Percentiles rank a stretch among this genome's conserved stretches.
These are phyloP conservation scores for Parelbella ahira DNA, from an alignment of 2,888 invertebrate genomes.

Conservation along the genomic window DNA sequence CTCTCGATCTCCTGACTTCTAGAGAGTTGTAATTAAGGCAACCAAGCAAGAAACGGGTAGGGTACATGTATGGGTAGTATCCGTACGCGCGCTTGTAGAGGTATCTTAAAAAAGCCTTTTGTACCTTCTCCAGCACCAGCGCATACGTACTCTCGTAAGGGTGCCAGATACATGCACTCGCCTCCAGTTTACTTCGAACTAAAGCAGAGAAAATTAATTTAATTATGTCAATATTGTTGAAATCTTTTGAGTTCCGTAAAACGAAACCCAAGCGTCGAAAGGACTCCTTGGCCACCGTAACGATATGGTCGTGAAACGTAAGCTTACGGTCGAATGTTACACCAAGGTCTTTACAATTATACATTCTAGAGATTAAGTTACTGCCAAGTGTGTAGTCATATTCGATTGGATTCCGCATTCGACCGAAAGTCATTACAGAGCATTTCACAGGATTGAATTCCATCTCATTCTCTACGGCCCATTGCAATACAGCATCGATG, in stretches of 20 bases:
- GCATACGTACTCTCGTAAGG: neutral
- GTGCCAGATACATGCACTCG: constrained; percentile 7
- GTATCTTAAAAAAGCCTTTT: constrained; percentile 8
- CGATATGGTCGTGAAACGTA: no score
- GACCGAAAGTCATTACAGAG: constrained; percentile 9
- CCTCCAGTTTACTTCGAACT: constrained; percentile 4
- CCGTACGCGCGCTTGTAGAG: constrained; percentile 5
- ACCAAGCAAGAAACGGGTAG: constrained; percentile 18
- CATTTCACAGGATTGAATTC: constrained; percentile 14
- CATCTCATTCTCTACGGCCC: constrained; percentile 7
- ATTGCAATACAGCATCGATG: constrained; percentile 6
- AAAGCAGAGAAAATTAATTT: constrained; percentile 2
- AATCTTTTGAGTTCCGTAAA: constrained; percentile 3
- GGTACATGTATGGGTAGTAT: constrained; percentile 18
- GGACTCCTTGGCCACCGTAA: constrained; percentile 1
- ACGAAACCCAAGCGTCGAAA: constrained; percentile 8
- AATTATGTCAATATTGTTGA: neutral
- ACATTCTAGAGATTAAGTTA: neutral
- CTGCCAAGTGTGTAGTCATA: neutral
- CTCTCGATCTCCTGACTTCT: constrained; percentile 8
- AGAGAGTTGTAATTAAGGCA: constrained; percentile 15
- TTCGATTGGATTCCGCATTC: constrained; percentile 14
- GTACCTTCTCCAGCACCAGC: constrained; percentile 3
- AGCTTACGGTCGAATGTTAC: constrained; percentile 6
- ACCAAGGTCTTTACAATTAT: neutral